phyloP scores from a whole-genome alignment of 30 jellyfish, hydroid and myxozoan genomes.

The Cassiopea xamachana region DNA sequence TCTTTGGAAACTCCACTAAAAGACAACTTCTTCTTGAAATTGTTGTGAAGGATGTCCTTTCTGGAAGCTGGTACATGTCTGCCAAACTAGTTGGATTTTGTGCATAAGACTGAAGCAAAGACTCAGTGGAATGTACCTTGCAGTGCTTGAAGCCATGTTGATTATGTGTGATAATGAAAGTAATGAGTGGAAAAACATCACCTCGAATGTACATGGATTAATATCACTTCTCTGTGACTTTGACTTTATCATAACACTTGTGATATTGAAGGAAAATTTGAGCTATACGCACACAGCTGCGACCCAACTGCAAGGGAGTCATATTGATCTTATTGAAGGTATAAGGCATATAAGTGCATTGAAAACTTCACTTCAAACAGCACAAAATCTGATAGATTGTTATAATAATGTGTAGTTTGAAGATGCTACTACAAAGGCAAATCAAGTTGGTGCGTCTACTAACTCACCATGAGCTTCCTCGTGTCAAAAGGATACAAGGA shows the following conservation, averaged over 20 bases:
- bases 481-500: not conserved
- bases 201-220: not conserved
- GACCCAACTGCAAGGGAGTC: slow-evolving; percentile 32
- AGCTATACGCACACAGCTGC: slow-evolving; percentile 30
- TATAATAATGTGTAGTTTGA: slow-evolving; percentile 6
- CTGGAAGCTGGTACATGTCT: slow-evolving; percentile 18
- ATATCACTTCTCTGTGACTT: not conserved
- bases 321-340: slow-evolving; percentile 27
- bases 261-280: not conserved
- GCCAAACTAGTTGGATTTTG: slow-evolving; percentile 71
- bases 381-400: slow-evolving; percentile 5
- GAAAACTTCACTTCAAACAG: slow-evolving; percentile 10
- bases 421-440: slow-evolving; percentile 6
- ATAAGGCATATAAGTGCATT: not conserved
- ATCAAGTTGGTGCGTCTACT: slow-evolving; percentile 4
- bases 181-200: not conserved
- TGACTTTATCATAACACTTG: slow-evolving; percentile 7
- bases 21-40: slow-evolving; percentile 2
- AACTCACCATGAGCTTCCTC: slow-evolving; percentile 9
- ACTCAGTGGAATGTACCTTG: slow-evolving; percentile 22
- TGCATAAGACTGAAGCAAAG: slow-evolving; percentile 2
- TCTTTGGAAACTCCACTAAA: slow-evolving; percentile 4
- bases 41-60: not conserved
- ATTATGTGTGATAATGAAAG: slow-evolving; percentile 30
- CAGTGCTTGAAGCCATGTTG: slow-evolving; percentile 37